Percentiles rank a stretch among this genome's conserved stretches.
Conservation (phyloP, 2,797 vertebrate genomes). For the Echeneis naucrates region DNA sequence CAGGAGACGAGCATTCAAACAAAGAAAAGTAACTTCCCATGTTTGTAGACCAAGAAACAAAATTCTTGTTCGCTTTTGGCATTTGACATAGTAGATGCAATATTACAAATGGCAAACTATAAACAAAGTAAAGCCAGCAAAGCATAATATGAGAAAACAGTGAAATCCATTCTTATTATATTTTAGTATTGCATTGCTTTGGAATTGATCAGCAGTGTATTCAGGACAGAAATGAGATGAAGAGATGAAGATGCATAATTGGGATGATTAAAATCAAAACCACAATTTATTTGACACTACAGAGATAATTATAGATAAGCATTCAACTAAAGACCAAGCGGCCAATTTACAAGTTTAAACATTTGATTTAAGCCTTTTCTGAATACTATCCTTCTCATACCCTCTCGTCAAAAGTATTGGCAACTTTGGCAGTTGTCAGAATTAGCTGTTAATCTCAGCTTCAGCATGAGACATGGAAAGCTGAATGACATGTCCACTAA, state of each 20-base stretch:
- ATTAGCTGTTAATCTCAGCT: slow-evolving; percentile 82
- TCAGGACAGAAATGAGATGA: not conserved
- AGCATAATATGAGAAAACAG: not conserved
- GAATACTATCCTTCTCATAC: slow-evolving; percentile 25
- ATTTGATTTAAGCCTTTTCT: too few relatives aligned
- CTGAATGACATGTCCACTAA: slow-evolving; percentile 72
- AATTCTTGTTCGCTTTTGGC: not conserved
- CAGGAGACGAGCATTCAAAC: slow-evolving; percentile 1
- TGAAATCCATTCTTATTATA: slow-evolving; percentile 15
- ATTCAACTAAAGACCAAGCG: too few relatives aligned
- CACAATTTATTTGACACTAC: not conserved
- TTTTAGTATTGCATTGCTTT: not conserved
- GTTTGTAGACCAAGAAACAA: not conserved
- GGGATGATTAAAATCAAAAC: slow-evolving; percentile 1
- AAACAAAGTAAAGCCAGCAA: slow-evolving; percentile 9
- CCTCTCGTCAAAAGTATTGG: slow-evolving; percentile 54
- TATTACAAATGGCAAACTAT: not conserved
- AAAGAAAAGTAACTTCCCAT: too few relatives aligned
- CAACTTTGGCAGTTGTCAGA: slow-evolving; percentile 70
- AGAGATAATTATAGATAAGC: not conserved
- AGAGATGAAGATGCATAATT: not conserved
- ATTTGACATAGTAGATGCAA: not conserved
- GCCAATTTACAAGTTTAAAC: too few relatives aligned
- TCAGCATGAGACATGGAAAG: slow-evolving; percentile 68
- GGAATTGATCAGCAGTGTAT: not conserved